Conservation (phyloP, 1,140 invertebrate genomes). For the Nomia melanderi region DNA sequence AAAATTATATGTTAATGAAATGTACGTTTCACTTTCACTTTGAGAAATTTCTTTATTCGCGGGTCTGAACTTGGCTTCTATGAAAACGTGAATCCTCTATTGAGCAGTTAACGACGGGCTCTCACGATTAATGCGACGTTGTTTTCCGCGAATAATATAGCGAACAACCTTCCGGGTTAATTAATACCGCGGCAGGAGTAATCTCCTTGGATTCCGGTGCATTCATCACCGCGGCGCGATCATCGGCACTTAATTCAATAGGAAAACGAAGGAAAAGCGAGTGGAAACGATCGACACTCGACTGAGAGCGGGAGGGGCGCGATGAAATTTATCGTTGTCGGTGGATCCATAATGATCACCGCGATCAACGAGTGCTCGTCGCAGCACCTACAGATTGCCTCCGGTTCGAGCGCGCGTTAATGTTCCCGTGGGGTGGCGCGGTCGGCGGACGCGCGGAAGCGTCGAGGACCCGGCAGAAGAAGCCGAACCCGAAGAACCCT, state of each 20-base stretch:
- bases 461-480: constrained; percentile 28
- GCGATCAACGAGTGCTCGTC: constrained; percentile 28
- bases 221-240: neutral
- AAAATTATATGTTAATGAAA: too few relatives aligned
- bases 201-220: neutral
- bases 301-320: neutral
- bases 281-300: constrained; percentile 1
- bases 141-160: too few relatives aligned
- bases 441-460: constrained; percentile 26
- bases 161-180: too few relatives aligned
- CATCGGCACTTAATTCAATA: constrained; percentile 1
- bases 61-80: too few relatives aligned
- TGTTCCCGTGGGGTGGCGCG: constrained; percentile 11
- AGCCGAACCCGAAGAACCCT: constrained; percentile 39
- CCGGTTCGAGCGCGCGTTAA: constrained; percentile 47
- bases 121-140: too few relatives aligned
- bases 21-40: too few relatives aligned
- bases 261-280: neutral
- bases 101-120: too few relatives aligned
- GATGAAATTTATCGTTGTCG: constrained; percentile 49
- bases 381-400: constrained; percentile 33
- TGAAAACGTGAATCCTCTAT: too few relatives aligned
- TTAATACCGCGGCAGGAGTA: neutral
- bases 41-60: too few relatives aligned
- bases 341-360: constrained; percentile 52